A percentile compares a stretch with the other conserved stretches of the same genome.
phyloP scores from a whole-genome alignment of 2,888 invertebrate species.

The Gymnoscelis rufifasciata region DNA sequence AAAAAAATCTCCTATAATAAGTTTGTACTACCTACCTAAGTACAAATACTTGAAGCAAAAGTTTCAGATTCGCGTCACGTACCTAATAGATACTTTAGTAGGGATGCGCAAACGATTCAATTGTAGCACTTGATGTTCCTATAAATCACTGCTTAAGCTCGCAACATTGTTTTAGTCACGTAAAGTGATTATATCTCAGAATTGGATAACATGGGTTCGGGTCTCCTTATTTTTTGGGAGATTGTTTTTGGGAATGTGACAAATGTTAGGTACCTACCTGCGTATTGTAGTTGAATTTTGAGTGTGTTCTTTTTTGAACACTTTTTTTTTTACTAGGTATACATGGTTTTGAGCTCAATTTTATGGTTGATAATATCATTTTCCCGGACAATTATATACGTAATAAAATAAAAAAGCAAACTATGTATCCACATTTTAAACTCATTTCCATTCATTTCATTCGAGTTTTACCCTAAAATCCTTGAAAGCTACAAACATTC shows the following conservation, averaged over 20 bases:
- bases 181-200: slow-evolving; percentile 39
- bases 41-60: slow-evolving; percentile 11
- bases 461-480: too few relatives aligned
- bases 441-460: too few relatives aligned
- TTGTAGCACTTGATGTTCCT: slow-evolving; percentile 53
- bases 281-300: too few relatives aligned
- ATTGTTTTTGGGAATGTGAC: neutral
- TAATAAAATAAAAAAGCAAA: too few relatives aligned
- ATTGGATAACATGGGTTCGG: slow-evolving; percentile 20
- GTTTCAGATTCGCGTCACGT: slow-evolving; percentile 47
- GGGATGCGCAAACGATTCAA: slow-evolving; percentile 58
- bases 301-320: too few relatives aligned
- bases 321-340: too few relatives aligned
- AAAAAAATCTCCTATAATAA: slow-evolving; percentile 14
- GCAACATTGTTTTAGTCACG: slow-evolving; percentile 40
- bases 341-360: too few relatives aligned
- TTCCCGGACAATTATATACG: too few relatives aligned
- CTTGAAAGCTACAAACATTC: neutral
- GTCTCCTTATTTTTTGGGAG: slow-evolving; percentile 17
- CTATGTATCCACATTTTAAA: too few relatives aligned
- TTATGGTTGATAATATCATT: too few relatives aligned
- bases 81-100: slow-evolving; percentile 59
- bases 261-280: neutral
- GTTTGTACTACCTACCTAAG: neutral
- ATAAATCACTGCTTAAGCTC: slow-evolving; percentile 51